Evolutionary conservation across 37 sponge, comb jelly and placozoan species (phyloP).

Genomic region (Hexactinellida sp.): DNA sequence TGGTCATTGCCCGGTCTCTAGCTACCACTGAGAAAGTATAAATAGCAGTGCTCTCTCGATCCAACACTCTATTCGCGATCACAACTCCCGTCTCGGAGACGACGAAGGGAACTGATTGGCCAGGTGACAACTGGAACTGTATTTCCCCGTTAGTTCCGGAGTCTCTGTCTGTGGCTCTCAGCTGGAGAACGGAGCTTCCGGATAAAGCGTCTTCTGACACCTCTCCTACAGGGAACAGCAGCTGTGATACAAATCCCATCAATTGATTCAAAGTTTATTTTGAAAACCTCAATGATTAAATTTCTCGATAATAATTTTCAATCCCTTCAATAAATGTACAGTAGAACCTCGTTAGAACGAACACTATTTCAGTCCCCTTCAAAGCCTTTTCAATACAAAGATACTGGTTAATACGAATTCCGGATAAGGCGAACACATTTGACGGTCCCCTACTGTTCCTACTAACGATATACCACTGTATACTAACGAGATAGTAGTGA

Average conservation of each 20-base stretch:
- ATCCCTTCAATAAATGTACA: no score
- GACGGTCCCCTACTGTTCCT: no score
- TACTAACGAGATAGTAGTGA: no score
- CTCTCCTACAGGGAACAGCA: not conserved
- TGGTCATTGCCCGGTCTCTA: not conserved
- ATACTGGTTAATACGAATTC: no score
- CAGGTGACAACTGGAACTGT: not conserved
- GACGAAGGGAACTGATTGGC: not conserved
- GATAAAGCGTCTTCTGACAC: conserved; percentile 4
- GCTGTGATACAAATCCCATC: no score
- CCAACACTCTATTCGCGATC: not conserved
- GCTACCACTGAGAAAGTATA: not conserved
- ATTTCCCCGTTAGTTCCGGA: not conserved
- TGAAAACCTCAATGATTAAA: not conserved
- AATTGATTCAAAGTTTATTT: no score
- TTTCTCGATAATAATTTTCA: no score
- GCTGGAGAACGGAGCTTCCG: not conserved
- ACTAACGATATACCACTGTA: no score
- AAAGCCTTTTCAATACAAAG: no score
- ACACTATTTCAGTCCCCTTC: no score
- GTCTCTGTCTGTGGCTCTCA: conserved; percentile 10
- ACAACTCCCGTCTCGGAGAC: not conserved
- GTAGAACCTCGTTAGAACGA: no score
- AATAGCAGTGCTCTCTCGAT: not conserved
- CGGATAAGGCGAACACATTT: no score